A percentile compares a stretch with the other conserved stretches of the same genome.
Evolutionary conservation across 2,888 invertebrate species (phyloP).

Genomic region (Agapostemon virescens): DNA sequence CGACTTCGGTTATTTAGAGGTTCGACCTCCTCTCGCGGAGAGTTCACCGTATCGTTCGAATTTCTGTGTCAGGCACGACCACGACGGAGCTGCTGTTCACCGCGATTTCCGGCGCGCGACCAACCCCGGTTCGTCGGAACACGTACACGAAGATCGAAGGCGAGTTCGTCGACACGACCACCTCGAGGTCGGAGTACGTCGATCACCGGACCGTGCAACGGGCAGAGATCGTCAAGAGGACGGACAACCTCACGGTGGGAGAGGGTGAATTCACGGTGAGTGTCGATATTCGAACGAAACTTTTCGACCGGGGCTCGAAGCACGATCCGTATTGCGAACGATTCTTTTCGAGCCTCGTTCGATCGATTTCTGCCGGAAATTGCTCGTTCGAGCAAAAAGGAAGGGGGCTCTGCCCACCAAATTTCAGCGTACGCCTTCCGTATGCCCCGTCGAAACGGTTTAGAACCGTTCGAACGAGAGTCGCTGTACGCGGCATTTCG

Average conservation of each 20-base stretch:
- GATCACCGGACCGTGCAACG: conserved; percentile 84
- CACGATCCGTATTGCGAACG: too few species aligned
- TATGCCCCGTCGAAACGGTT: too few species aligned
- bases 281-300: too few species aligned
- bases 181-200: conserved; percentile 85
- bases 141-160: conserved; percentile 91
- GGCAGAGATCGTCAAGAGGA: conserved; percentile 83
- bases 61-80: conserved; percentile 84
- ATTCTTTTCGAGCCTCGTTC: too few species aligned
- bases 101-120: conserved; percentile 85
- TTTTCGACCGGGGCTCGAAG: too few species aligned
- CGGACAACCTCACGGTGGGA: conserved; percentile 85
- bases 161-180: conserved; percentile 87
- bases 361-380: too few species aligned
- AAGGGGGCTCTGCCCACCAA: too few species aligned
- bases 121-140: conserved; percentile 86
- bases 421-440: too few species aligned
- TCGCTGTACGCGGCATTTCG: accelerated
- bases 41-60: not conserved
- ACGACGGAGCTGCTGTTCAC: conserved; percentile 87
- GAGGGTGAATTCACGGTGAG: conserved; percentile 83
- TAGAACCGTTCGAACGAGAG: not conserved
- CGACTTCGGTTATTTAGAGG: too few species aligned
- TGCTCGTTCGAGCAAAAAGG: too few species aligned
- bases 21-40: not conserved